These are phyloP conservation scores for Volucella inanis DNA, from an alignment of 2,888 invertebrate species.

Conservation along the genomic window DNA sequence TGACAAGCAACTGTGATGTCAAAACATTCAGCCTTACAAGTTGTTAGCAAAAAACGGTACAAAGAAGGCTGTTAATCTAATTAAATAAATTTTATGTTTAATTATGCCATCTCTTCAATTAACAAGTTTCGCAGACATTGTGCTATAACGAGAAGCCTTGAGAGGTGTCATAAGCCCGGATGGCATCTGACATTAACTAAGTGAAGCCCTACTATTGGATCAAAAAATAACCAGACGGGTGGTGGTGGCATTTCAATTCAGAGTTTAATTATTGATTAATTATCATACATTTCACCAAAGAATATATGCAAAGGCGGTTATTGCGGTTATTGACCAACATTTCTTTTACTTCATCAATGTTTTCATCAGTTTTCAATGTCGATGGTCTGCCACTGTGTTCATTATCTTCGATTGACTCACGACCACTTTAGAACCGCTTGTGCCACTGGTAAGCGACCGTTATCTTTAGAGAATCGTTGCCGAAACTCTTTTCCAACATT, in stretches of 20 bases:
- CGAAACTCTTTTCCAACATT: too few species aligned
- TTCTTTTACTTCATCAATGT: too few species aligned
- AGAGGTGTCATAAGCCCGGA: slow-evolving; percentile 48
- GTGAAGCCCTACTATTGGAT: slow-evolving; percentile 53
- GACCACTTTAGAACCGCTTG: too few species aligned
- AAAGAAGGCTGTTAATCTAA: slow-evolving; percentile 64
- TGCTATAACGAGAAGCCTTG: slow-evolving; percentile 35
- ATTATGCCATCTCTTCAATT: slow-evolving; percentile 66
- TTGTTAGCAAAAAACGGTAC: slow-evolving; percentile 34
- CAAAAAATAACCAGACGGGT: slow-evolving; percentile 36
- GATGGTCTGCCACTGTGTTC: too few species aligned
- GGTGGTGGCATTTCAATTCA: background rate
- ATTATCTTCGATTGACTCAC: too few species aligned
- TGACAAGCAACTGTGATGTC: slow-evolving; percentile 42
- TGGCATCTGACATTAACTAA: background rate
- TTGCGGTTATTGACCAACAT: too few species aligned
- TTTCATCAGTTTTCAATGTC: too few species aligned
- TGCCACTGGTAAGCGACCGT: too few species aligned
- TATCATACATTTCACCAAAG: background rate
- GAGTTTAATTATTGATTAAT: slow-evolving; percentile 41
- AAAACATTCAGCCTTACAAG: slow-evolving; percentile 52
- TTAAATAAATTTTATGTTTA: slow-evolving; percentile 72
- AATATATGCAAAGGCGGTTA: too few species aligned
- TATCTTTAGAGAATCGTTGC: too few species aligned
- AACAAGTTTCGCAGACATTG: slow-evolving; percentile 47